A percentile compares a stretch with the other conserved stretches of the same genome.
Conservation (phyloP, 2,888 invertebrate species). For the Laspeyria flexula region DNA sequence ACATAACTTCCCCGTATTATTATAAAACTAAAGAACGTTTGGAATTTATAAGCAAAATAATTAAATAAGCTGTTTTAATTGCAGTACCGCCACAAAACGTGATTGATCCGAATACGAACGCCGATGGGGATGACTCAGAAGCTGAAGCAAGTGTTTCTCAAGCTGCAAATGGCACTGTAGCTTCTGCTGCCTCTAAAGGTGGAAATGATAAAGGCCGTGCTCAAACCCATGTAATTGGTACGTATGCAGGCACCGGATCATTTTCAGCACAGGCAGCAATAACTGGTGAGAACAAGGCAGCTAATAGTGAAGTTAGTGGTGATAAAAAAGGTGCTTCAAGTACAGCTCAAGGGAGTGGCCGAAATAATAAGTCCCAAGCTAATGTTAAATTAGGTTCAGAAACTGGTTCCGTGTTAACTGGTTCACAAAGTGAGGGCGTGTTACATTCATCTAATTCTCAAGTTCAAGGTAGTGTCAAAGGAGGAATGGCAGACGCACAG, state of each 20-base stretch:
- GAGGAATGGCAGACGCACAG: constrained; percentile 94
- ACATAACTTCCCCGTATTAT: too few relatives aligned
- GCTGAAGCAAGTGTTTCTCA: constrained; percentile 88
- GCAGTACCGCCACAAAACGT: constrained; percentile 73
- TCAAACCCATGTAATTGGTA: constrained; percentile 93
- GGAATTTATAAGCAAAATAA: too few relatives aligned
- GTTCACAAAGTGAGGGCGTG: constrained; percentile 90
- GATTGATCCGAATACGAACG: constrained; percentile 67
- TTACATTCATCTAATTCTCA: constrained; percentile 92
- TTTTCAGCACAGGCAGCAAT: constrained; percentile 94
- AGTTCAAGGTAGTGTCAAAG: constrained; percentile 93
- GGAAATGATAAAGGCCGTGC: constrained; percentile 91
- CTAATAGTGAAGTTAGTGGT: constrained; percentile 89
- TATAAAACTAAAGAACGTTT: too few relatives aligned
- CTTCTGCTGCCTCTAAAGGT: constrained; percentile 92
- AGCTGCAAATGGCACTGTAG: constrained; percentile 88
- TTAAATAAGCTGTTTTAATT: constrained; percentile 44
- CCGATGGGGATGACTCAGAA: constrained; percentile 90
- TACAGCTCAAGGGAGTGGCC: constrained; percentile 91
- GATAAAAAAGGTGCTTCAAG: constrained; percentile 91
- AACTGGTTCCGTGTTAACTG: constrained; percentile 91
- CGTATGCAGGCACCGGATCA: constrained; percentile 91
- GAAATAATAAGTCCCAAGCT: constrained; percentile 91
- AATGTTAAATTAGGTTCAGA: constrained; percentile 91
- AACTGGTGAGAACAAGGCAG: constrained; percentile 90